Conservation (phyloP, 2,797 vertebrate genomes). For the Parauchenoglanis ngamensis region DNA sequence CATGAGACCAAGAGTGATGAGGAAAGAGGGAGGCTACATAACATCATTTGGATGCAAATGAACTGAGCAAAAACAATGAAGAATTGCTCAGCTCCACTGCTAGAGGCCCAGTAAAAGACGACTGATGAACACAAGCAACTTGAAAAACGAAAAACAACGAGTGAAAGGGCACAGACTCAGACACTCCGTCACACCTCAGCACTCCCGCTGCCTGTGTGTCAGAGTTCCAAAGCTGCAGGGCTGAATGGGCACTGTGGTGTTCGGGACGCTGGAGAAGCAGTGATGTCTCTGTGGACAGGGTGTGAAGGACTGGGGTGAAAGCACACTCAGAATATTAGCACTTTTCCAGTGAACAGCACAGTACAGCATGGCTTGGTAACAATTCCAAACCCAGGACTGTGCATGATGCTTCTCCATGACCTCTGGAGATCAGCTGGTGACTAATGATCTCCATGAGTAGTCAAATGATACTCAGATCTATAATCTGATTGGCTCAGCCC, state of each 20-base stretch:
- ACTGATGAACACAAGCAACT: constrained; percentile 38
- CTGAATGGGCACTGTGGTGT: constrained; percentile 21
- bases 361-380: background rate
- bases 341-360: background rate
- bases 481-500: background rate
- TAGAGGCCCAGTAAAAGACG: constrained; percentile 29
- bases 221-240: constrained; percentile 27
- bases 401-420: background rate
- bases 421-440: background rate
- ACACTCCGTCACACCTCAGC: constrained; percentile 35
- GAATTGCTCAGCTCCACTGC: constrained; percentile 35
- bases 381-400: background rate
- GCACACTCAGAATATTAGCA: background rate
- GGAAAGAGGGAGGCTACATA: constrained; percentile 30
- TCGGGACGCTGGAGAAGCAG: constrained; percentile 19
- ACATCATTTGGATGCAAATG: constrained; percentile 55
- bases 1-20: constrained; percentile 28
- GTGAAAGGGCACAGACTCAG: constrained; percentile 7
- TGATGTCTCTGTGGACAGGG: constrained; percentile 4
- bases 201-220: constrained; percentile 43
- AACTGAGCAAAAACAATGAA: constrained; percentile 44
- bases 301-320: constrained; percentile 23
- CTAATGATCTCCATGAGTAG: background rate
- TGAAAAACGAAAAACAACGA: constrained; percentile 3
- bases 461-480: background rate